Evolutionary conservation across 2,888 invertebrate genomes (phyloP), one percentile per base, ranked within the genome.

Genomic region (Brenthis hecate): DNA sequence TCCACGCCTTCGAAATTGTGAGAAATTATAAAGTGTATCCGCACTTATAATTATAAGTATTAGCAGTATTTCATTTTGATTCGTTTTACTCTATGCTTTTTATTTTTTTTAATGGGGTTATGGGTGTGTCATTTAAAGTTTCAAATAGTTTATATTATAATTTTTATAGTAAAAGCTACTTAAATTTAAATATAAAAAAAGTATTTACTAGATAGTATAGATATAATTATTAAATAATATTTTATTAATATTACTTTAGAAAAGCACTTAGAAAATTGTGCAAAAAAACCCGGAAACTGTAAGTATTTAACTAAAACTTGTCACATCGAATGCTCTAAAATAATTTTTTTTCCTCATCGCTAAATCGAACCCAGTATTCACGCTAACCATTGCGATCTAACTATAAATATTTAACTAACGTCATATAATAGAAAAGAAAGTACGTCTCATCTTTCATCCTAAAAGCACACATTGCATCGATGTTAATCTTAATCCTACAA

Each of bases 401-500:
- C 16, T 50, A 60, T 60, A 50, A 60, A 62, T 53, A 62, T 53
- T 53, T 53, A 51, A 53, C 19, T 19, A 62, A 43, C 19, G 14
- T 8, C 16, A 51, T 36, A 62, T 36, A 36, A 13, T 16, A 13
- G 36, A 62, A 53, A 51, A 53, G 43, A 62, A 62, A 53, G 53
- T 53, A 16, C 53, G 23, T 62, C 60, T 43, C 62, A 32, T 51
- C 60, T 43, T 23, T 61, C 23, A 36, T 60, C 48, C 60, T 23
- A 47, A 58, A 65, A 56, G 58, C 65, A 72, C 64, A 69, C 67
- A 70, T 16, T 56, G 62, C 71, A 61, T 65, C 65, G 65, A 62
- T 62, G 36, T 66, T 75, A 75, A 71, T 63, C 70, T 74, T 77
- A 75, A 77, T 76, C 74, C 75, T 63, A 69, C 73, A 74, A 75